Conservation (phyloP, 2,888 invertebrate species). For the Drosophila fulvimacula region DNA sequence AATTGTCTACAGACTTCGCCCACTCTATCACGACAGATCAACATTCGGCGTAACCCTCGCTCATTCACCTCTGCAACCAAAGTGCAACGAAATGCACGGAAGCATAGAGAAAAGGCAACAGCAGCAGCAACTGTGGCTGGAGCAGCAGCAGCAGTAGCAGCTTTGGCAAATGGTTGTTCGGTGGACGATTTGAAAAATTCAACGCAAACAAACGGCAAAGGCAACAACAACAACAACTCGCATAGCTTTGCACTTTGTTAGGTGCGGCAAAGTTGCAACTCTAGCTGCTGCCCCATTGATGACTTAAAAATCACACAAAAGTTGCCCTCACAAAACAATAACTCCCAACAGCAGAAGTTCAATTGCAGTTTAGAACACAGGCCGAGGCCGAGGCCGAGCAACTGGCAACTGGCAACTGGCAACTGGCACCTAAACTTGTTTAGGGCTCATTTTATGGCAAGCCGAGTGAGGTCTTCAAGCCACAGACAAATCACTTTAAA, state of each 20-base stretch:
- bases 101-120: conserved; percentile 46
- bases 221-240: conserved; percentile 18
- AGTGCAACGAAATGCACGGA: conserved; percentile 73
- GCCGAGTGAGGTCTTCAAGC: conserved; percentile 21
- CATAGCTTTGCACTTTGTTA: conserved; percentile 46
- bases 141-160: conserved; percentile 57
- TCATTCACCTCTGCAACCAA: conserved; percentile 29
- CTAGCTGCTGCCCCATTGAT: conserved; percentile 35
- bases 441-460: conserved; percentile 15
- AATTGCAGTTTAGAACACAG: conserved; percentile 9
- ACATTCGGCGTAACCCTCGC: conserved; percentile 39
- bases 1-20: no score
- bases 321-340: conserved; percentile 52
- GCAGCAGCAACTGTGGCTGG: conserved; percentile 5
- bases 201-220: conserved; percentile 58
- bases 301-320: conserved; percentile 66
- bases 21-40: background rate
- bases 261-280: conserved; percentile 12
- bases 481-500: conserved; percentile 29
- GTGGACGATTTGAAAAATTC: conserved; percentile 69
- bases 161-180: conserved; percentile 69
- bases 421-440: conserved; percentile 14
- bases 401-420: no score
- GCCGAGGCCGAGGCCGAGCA: no score
- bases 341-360: conserved; percentile 33